Evolutionary conservation across 2,113 vertebrate species (phyloP).

Genomic region (Aplodontia rufa): DNA sequence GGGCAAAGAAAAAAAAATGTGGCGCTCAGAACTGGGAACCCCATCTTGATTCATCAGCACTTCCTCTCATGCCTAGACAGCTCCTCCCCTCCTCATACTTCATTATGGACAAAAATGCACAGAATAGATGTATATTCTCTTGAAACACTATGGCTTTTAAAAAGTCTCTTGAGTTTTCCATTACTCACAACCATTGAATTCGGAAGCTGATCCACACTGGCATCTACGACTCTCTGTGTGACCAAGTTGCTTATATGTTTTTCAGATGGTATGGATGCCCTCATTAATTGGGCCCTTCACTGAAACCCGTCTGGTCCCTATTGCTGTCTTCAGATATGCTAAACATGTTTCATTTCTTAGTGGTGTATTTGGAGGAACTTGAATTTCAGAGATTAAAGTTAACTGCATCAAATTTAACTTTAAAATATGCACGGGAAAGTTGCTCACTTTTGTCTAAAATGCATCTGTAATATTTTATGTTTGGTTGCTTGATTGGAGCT

Average conservation of each 20-base stretch:
- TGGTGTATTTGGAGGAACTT: conserved; percentile 80
- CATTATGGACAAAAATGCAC: conserved; percentile 47
- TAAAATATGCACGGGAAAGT: conserved; percentile 54
- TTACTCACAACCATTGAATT: conserved; percentile 62
- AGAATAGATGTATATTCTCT: conserved; percentile 66
- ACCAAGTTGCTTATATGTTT: conserved; percentile 79
- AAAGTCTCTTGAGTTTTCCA: conserved; percentile 57
- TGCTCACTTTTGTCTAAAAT: conserved; percentile 9
- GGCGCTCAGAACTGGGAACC: neutral
- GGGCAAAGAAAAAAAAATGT: neutral
- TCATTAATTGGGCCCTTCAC: conserved; percentile 78
- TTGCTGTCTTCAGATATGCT: conserved; percentile 65
- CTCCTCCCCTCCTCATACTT: conserved; percentile 45
- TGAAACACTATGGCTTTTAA: conserved; percentile 65
- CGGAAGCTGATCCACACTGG: conserved; percentile 80
- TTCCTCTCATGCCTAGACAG: conserved; percentile 41
- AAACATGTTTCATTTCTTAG: conserved; percentile 80
- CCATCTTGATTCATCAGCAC: conserved; percentile 39
- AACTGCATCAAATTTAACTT: conserved; percentile 72
- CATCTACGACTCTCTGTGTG: conserved; percentile 77
- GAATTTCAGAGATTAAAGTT: conserved; percentile 78
- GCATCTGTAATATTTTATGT: neutral
- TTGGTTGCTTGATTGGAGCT: neutral
- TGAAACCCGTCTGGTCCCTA: conserved; percentile 81
- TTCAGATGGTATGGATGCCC: conserved; percentile 81